Conservation (phyloP, 2,888 invertebrate species). For the Tipula helvola region DNA sequence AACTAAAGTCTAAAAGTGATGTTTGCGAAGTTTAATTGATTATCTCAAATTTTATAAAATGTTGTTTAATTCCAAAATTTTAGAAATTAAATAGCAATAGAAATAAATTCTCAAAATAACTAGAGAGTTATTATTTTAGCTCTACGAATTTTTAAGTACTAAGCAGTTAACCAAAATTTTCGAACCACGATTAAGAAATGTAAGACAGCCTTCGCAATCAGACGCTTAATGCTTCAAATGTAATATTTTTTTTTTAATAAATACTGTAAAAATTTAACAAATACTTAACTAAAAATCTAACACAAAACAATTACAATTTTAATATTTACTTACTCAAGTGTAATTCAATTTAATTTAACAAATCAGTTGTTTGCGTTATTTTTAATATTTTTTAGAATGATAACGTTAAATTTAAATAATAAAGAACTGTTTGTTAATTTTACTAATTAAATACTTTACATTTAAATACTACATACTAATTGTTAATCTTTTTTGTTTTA, state of each 20-base stretch:
- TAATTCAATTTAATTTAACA: background rate
- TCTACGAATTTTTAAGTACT: no score
- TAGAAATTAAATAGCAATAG: no score
- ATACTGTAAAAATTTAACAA: background rate
- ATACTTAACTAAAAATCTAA: background rate
- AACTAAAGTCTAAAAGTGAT: no score
- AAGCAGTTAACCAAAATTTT: no score
- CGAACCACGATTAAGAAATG: no score
- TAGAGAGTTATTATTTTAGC: no score
- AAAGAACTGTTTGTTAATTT: background rate
- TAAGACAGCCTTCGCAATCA: background rate
- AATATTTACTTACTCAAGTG: background rate
- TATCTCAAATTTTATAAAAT: no score
- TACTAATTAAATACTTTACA: background rate
- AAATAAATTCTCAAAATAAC: no score
- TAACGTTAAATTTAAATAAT: background rate
- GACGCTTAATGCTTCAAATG: background rate
- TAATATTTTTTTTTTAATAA: background rate
- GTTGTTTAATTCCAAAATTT: no score
- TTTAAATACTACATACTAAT: background rate
- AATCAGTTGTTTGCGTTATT: background rate
- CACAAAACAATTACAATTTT: background rate
- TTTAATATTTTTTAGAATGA: background rate
- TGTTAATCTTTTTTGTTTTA: background rate
- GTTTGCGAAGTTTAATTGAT: no score